Evolutionary conservation across 2,113 vertebrate species (phyloP), one percentile per base, ranked within the genome.

Genomic region (Poecilia latipinna): DNA sequence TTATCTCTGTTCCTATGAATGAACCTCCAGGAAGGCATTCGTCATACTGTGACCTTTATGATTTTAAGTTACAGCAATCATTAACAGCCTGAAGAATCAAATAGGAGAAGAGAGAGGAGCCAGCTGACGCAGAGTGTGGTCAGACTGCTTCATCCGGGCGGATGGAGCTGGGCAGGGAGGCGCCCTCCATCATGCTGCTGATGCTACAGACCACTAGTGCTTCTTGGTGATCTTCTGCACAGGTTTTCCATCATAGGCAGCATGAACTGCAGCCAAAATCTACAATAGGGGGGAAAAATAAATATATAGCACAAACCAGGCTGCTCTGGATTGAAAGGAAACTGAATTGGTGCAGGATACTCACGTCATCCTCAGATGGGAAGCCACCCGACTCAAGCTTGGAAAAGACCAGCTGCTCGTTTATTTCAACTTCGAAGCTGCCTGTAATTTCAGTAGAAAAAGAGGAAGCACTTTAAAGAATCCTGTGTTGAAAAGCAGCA

Each of bases 391-490:
- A 94, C 78, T 98, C 97, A 57, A 97, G 84, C 91, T 98, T 99
- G 87, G 98, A 99, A 93, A 98, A 99, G 75, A 97, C 39, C 28
- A 97, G 91, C 86, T 96, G 92, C 60, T 91, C 96, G 3, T 98
- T 98, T 93, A 99, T 95, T 82, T 94, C 91, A 3, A 99, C 95
- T 93, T 99, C 98, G 61, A 98, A 98, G 86, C 96, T 96, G 65
- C 95, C 98, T 99, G 60, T 15, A 66, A 75, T 72, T 13, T 11
- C 24, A 51, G 0, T 48, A 64, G 24, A n/a, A 12, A 24, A 48
- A 0, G 5, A 10, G 5, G 33, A 3, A 19, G 35, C 2, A 11
- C 13, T 8, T 5, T 42, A 42, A 5, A 12, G 2, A n/a, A n/a
- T 3, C 62, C 4, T 67, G 12, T 2, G 4, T n/a, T 57, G 11